Evolutionary conservation across 92 coral and sea anemone genomes (phyloP), one percentile per base, ranked within the genome.

Genomic region (Pocillopora grandis): DNA sequence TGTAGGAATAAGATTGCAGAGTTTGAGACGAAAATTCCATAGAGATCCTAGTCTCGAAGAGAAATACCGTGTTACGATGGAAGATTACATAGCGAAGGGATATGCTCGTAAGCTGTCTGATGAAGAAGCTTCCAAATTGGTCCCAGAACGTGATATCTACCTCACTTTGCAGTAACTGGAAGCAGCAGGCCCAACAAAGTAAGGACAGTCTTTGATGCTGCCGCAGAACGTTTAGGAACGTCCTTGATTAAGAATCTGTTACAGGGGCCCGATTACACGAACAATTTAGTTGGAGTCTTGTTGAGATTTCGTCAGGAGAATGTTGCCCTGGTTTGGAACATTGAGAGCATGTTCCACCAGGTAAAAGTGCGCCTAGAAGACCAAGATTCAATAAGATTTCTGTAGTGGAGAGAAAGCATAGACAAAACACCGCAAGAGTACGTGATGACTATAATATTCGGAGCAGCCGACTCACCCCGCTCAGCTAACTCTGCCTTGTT

Each of bases 161-260:
- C 88, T 19, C 88, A 77, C 58, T 82, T 80, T 74, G 60, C 76
- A 8, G 84, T 74, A 8, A 58, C 59, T 11, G 86, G 89, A 35
- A 90, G 77, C 11, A 92, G 89, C 81, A 92, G 89, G 67, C 91
- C 92, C 2, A 89, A 89, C 18, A 91, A 89, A 61, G 88, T 89
- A 13, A 77, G 90, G 18, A 84, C 89, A 19, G 92, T 91, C 37
- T 90, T 90, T 70, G 92, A 90, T 35, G 95, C 93, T 10, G 92
- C 95, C 10, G 89, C 95, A 37, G 88, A 92, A 71, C 66, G 70
- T 67, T 65, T 71, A 35, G 89, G 85, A 13, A 90, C 93, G 8
- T 87, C 93, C 12, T 90, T 90, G 35, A 92, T 90, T 79, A 83
- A 87, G 75, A 67, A 83, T 73, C 92, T 88, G 61, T 35, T 92